phyloP scores from a whole-genome alignment of 2,113 vertebrate species.

The Chelonoidis abingdonii region DNA sequence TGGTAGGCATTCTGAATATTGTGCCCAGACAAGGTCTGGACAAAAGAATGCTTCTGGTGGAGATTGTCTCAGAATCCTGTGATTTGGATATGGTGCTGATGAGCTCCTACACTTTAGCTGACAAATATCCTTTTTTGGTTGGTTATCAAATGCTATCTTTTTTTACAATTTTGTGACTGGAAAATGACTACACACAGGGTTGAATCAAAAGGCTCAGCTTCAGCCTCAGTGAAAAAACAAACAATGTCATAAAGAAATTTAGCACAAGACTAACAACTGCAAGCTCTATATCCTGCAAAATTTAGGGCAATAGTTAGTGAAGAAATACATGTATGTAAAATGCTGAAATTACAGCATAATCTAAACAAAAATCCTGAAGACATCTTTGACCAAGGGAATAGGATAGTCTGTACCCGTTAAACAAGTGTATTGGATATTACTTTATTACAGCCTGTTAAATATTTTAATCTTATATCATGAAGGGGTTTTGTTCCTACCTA shows the following conservation, averaged over 20 bases:
- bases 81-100: background rate
- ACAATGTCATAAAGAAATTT: background rate
- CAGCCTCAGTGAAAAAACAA: background rate
- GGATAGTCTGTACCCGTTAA: too few species aligned
- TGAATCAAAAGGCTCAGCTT: background rate
- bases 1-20: background rate
- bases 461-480: background rate
- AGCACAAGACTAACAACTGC: background rate
- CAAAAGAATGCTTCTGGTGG: background rate
- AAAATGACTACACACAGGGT: background rate
- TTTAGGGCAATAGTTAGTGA: background rate
- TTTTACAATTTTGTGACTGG: background rate
- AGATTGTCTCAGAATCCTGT: background rate
- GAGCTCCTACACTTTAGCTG: background rate
- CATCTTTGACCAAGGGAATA: background rate
- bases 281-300: background rate
- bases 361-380: background rate
- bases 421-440: too few species aligned
- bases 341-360: background rate
- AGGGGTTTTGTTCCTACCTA: background rate
- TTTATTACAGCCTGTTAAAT: background rate
- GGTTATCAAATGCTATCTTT: background rate
- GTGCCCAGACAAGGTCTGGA: background rate
- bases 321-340: background rate
- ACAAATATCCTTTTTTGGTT: background rate